Percentiles rank a stretch among this genome's conserved stretches.
Evolutionary conservation across 2,113 vertebrate genomes (phyloP).

Genomic region (Opisthocomus hoazin): DNA sequence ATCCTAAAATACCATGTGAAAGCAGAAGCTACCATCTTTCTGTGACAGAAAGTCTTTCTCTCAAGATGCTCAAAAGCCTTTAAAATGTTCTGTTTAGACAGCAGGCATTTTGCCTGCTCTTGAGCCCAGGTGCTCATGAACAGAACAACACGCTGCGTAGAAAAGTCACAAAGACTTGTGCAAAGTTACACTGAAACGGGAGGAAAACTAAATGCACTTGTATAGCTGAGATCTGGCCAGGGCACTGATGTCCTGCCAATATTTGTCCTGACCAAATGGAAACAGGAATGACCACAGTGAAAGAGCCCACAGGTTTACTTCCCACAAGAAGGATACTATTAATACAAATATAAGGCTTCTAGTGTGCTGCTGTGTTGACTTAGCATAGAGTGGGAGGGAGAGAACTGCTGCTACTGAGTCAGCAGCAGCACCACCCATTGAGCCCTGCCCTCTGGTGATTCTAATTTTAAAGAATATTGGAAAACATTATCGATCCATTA

Average conservation of each 20-base stretch:
- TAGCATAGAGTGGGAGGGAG: not conserved
- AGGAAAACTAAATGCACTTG: not conserved
- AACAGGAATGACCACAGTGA: not conserved
- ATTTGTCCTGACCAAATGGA: not conserved
- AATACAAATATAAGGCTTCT: not conserved
- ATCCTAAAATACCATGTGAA: not conserved
- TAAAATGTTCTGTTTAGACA: not conserved
- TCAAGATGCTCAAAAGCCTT: not conserved
- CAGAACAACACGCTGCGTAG: not conserved
- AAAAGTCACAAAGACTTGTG: not conserved
- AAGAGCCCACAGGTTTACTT: not conserved
- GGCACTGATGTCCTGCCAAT: not conserved
- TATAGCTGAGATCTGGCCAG: not conserved
- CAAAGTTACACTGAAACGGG: not conserved
- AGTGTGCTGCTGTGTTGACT: not conserved
- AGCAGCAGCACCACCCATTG: not conserved
- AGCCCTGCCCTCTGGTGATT: not conserved
- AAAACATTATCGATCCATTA: not conserved
- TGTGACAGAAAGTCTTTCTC: not conserved
- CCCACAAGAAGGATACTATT: not conserved
- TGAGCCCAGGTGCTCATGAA: not conserved
- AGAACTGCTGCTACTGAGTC: not conserved
- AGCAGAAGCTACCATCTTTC: not conserved
- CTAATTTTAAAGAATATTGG: not conserved
- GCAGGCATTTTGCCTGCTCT: not conserved